Conservation (phyloP, 2,888 invertebrate species). For the Bruchidius siliquastri region DNA sequence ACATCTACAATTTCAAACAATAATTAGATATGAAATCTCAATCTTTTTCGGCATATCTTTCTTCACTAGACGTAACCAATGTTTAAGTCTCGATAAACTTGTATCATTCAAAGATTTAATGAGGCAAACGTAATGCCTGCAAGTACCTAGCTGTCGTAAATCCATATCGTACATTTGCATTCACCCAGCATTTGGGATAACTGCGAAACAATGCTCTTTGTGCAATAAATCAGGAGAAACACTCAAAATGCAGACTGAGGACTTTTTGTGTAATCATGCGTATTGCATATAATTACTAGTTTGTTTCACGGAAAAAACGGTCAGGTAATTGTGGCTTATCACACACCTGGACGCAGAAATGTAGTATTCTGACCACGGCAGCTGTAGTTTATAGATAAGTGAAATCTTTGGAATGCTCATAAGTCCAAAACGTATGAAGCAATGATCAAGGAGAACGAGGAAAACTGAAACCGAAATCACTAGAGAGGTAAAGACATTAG, state of each 20-base stretch:
- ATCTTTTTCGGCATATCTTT: no score
- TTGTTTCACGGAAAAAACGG: not conserved
- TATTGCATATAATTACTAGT: not conserved
- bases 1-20: no score
- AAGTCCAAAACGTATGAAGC: no score
- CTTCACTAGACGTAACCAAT: no score
- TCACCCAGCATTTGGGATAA: not conserved
- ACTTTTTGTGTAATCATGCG: not conserved
- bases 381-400: no score
- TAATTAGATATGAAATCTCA: no score
- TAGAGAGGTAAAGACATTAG: no score
- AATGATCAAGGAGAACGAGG: no score
- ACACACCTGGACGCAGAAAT: not conserved
- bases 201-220: not conserved
- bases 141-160: not conserved
- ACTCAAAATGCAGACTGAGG: not conserved
- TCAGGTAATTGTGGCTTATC: not conserved
- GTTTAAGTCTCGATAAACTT: no score
- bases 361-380: no score
- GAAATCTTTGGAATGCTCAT: no score
- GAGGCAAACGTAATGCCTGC: not conserved
- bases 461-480: no score
- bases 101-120: not conserved
- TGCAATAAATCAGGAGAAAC: not conserved
- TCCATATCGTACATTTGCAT: not conserved